A percentile compares a stretch with the other conserved stretches of the same genome.
Conservation (phyloP, 1,140 invertebrate genomes). For the Formica exsecta region DNA sequence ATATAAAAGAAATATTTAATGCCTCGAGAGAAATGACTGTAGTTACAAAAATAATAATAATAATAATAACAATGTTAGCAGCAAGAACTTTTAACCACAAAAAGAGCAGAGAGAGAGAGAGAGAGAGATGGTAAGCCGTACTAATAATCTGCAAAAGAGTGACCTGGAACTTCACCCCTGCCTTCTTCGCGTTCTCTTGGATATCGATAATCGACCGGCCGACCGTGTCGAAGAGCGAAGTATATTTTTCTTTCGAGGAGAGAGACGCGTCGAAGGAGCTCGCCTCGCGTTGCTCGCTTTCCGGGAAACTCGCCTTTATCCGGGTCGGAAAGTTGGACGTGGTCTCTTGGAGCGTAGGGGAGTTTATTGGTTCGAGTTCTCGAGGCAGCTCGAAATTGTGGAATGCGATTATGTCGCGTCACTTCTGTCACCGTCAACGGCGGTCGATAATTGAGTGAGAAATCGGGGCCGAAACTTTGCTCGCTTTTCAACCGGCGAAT, state of each 20-base stretch:
- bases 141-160: background rate
- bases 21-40: background rate
- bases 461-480: conserved; percentile 22
- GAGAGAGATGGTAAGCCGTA: background rate
- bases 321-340: conserved; percentile 58
- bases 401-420: conserved; percentile 63
- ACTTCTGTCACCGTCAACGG: conserved; percentile 53
- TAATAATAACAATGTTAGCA: background rate
- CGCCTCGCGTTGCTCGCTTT: conserved; percentile 43
- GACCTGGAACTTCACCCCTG: background rate
- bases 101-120: background rate
- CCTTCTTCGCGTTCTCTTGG: background rate
- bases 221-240: conserved; percentile 45
- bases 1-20: background rate
- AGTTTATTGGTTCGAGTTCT: conserved; percentile 52
- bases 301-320: conserved; percentile 57
- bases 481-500: background rate
- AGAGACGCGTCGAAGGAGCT: conserved; percentile 31
- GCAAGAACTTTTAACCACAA: background rate
- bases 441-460: conserved; percentile 58
- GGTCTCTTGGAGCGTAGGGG: conserved; percentile 42
- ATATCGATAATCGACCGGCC: conserved; percentile 44
- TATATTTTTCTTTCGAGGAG: conserved; percentile 16
- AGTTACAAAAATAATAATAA: background rate
- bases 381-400: conserved; percentile 51